Percentiles rank a stretch among this genome's conserved stretches.
These are phyloP conservation scores for Xiphophorus birchmanni DNA, from an alignment of 2,797 vertebrate genomes.

Conservation along the genomic window DNA sequence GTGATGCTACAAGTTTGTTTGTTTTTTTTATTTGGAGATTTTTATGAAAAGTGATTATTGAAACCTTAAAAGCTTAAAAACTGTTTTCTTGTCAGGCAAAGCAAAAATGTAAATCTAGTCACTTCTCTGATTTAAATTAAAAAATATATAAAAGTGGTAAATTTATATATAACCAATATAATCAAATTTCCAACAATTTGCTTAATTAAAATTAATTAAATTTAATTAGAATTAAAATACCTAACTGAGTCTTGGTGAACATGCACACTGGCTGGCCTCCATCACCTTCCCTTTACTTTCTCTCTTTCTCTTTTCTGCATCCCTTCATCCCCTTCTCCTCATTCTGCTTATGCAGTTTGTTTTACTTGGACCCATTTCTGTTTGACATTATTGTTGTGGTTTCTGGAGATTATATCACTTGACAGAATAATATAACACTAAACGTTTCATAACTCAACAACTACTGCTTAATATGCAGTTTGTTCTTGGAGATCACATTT, in stretches of 20 bases:
- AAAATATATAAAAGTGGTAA: background rate
- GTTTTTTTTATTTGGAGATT: background rate
- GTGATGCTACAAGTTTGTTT: background rate
- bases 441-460: background rate
- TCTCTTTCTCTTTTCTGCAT: conserved; percentile 40
- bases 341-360: conserved; percentile 51
- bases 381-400: background rate
- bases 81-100: conserved; percentile 3
- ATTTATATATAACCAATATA: background rate
- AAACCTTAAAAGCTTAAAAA: background rate
- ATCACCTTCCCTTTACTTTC: conserved; percentile 60
- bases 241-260: conserved; percentile 47
- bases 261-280: conserved; percentile 74
- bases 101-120: conserved; percentile 1
- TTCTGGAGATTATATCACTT: conserved; percentile 15
- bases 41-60: background rate
- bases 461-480: background rate
- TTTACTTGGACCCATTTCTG: conserved; percentile 26
- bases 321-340: conserved; percentile 8
- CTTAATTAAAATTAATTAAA: too few relatives aligned
- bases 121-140: conserved; percentile 4
- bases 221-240: background rate
- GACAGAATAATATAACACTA: background rate
- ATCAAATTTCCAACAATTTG: background rate
- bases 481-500: background rate